phyloP scores from a whole-genome alignment of 2,113 vertebrate genomes.

The Dipodomys ordii region DNA sequence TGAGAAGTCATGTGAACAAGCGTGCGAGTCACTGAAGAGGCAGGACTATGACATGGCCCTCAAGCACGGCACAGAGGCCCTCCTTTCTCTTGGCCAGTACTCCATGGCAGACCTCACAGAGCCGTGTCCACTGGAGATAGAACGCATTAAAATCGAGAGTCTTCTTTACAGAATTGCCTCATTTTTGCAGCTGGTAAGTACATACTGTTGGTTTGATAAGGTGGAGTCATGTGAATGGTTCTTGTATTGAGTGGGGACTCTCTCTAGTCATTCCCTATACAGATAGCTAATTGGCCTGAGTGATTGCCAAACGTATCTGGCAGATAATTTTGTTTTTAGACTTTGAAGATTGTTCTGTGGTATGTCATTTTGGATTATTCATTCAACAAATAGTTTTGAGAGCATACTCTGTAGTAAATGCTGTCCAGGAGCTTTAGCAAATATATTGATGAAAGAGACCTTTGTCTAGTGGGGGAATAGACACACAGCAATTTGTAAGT shows the following conservation, averaged over 20 bases:
- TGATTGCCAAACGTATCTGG: neutral
- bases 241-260: neutral
- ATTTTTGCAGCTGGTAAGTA: slow-evolving; percentile 96
- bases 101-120: slow-evolving; percentile 88
- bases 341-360: neutral
- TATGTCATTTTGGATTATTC: neutral
- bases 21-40: slow-evolving; percentile 96
- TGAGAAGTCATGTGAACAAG: slow-evolving; percentile 99
- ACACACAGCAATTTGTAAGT: neutral
- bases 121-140: slow-evolving; percentile 86
- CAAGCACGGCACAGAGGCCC: slow-evolving; percentile 96
- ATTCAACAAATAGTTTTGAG: neutral
- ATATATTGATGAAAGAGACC: neutral
- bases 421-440: neutral
- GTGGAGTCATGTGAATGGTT: neutral
- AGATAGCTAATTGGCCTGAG: neutral
- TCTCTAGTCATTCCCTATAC: neutral
- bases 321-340: slow-evolving; percentile 41
- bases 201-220: neutral
- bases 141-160: slow-evolving; percentile 94
- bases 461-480: neutral
- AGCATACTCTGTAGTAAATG: neutral
- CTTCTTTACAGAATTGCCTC: slow-evolving; percentile 97
- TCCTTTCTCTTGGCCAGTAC: slow-evolving; percentile 93
- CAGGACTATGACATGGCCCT: slow-evolving; percentile 97